These are phyloP conservation scores for Heliothis subflexa DNA, from an alignment of 1,140 invertebrate genomes.

Conservation along the genomic window DNA sequence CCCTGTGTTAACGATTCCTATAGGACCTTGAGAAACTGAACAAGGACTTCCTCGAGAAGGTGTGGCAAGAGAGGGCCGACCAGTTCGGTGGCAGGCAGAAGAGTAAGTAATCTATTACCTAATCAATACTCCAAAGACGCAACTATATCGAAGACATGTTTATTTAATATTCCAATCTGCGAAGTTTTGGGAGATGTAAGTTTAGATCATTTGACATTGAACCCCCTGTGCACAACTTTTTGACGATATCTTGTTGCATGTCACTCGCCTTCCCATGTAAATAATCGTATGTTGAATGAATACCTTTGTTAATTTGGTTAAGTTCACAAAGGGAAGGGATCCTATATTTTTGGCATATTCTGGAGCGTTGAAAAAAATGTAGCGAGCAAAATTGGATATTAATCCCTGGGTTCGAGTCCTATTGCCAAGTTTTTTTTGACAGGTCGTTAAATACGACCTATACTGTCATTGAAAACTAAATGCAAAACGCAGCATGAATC, in stretches of 20 bases:
- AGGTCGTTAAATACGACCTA: neutral
- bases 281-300: constrained; percentile 1
- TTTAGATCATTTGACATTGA: neutral
- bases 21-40: constrained; percentile 93
- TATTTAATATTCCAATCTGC: neutral
- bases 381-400: too few relatives aligned
- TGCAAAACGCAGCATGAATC: neutral
- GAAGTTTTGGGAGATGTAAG: neutral
- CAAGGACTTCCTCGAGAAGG: constrained; percentile 94
- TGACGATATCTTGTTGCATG: constrained; percentile 31
- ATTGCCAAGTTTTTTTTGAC: neutral
- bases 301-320: too few relatives aligned
- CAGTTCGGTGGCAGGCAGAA: constrained; percentile 95
- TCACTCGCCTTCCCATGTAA: constrained; percentile 7
- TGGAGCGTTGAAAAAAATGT: too few relatives aligned
- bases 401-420: neutral
- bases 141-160: neutral
- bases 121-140: neutral
- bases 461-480: neutral
- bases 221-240: constrained; percentile 11
- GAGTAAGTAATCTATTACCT: constrained; percentile 88
- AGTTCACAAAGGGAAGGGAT: too few relatives aligned
- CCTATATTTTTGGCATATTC: too few relatives aligned
- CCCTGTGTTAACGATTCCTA: constrained; percentile 77
- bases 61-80: constrained; percentile 94